Percentiles rank a stretch among this genome's conserved stretches.
phyloP scores from a whole-genome alignment of 1,140 invertebrate genomes.

The Apis dorsata region DNA sequence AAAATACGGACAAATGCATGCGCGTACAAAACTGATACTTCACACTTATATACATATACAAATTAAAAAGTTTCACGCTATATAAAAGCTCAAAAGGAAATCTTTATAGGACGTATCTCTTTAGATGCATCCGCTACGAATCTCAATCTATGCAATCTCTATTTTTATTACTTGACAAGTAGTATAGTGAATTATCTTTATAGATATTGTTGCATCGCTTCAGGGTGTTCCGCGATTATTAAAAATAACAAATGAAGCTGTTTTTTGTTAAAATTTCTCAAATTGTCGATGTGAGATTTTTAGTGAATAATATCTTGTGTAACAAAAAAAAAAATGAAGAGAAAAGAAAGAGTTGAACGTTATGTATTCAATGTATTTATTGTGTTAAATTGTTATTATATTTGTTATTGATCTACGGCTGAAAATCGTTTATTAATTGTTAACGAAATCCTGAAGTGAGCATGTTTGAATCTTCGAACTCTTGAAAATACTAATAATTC shows the following conservation, averaged over 20 bases:
- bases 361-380: slow-evolving; percentile 18
- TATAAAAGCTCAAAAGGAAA: slow-evolving; percentile 61
- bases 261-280: not conserved
- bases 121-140: slow-evolving; percentile 77
- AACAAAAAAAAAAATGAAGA: not conserved
- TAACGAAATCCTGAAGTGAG: slow-evolving; percentile 49
- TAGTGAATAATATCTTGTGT: not conserved
- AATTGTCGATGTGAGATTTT: not conserved
- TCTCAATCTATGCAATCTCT: slow-evolving; percentile 79
- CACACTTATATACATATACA: slow-evolving; percentile 49
- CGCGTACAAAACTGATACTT: slow-evolving; percentile 26
- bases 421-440: slow-evolving; percentile 31
- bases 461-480: slow-evolving; percentile 60
- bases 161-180: slow-evolving; percentile 79
- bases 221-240: slow-evolving; percentile 36
- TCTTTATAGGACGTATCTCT: slow-evolving; percentile 69
- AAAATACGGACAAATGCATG: slow-evolving; percentile 7
- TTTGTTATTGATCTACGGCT: slow-evolving; percentile 31
- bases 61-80: slow-evolving; percentile 54
- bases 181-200: slow-evolving; percentile 66
- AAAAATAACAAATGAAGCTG: not conserved
- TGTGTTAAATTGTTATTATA: slow-evolving; percentile 17
- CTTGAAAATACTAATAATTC: slow-evolving; percentile 69
- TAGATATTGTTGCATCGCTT: slow-evolving; percentile 50
- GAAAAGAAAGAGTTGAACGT: not conserved